These are phyloP conservation scores for Takifugu rubripes DNA, from an alignment of 2,797 vertebrate genomes.

Conservation along the genomic window DNA sequence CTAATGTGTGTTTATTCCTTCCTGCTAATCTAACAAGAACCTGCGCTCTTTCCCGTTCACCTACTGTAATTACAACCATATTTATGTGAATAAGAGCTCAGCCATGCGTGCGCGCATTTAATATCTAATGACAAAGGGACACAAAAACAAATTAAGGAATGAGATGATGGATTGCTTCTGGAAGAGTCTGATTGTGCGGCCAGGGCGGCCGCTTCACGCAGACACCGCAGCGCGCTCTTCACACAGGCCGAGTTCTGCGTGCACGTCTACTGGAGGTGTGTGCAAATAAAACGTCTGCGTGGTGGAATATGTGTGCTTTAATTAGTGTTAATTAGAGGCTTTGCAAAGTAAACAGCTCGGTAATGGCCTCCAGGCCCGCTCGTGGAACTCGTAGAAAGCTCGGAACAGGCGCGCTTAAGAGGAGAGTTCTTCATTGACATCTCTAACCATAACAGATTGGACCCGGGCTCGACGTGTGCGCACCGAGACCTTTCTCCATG, in stretches of 20 bases:
- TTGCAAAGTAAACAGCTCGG: conserved; percentile 51
- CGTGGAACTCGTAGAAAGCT: conserved; percentile 22
- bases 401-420: conserved; percentile 24
- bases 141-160: conserved; percentile 46
- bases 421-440: conserved; percentile 28
- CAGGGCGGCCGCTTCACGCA: conserved; percentile 28
- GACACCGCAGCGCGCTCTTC: conserved; percentile 11
- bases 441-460: conserved; percentile 42
- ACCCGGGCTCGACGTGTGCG: conserved; percentile 21
- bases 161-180: conserved; percentile 48
- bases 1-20: conserved; percentile 29
- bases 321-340: conserved; percentile 65
- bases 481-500: conserved; percentile 29
- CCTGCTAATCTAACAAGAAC: conserved; percentile 40
- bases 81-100: conserved; percentile 31
- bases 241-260: conserved; percentile 12
- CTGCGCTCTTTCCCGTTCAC: conserved; percentile 23
- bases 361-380: conserved; percentile 50
- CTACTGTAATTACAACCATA: conserved; percentile 45
- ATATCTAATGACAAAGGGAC: conserved; percentile 54
- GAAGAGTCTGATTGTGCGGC: conserved; percentile 32
- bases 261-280: conserved; percentile 30
- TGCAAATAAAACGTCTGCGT: conserved; percentile 34
- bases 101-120: conserved; percentile 18
- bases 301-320: conserved; percentile 61